Base-by-base conservation (phyloP, 2,797 vertebrate genomes). In the Ctenopoma kingsleyae region DNA sequence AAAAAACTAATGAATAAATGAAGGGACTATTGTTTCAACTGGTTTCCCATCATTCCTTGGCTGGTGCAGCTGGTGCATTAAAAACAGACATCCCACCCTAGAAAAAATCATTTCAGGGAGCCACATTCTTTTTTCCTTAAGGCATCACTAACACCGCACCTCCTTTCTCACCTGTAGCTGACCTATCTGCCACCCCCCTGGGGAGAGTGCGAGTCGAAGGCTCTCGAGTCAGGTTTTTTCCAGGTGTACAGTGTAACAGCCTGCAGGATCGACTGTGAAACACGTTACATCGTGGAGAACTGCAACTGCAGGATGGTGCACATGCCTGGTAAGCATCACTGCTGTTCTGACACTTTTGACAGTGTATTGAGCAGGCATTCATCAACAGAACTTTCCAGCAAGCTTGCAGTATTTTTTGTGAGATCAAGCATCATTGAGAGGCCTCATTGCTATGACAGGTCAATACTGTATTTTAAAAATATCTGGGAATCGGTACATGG, bases 261-360 rank as follows among this genome's bases (percentile, higher is more conserved):
- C 80, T 99, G 98, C 91, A 94, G 98, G 89, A 99, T 99, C 3
- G 97, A 99, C 93, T 99, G 98, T 58, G 98, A 99, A 90, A 99
- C 98, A 0, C 97, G 97, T 17, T 99, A 99, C 89, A 97, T 99
- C 0, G 96, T 98, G 77, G 98, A 99, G 84, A 99, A 99, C 88
- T 99, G 98, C 93, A 99, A 99, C 94, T 99, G 98, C 91, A 96
- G 93, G 79, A 99, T 99, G 98, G 98, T 98, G 36, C 97, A 99
- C 91, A 99, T 99, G 98, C 98, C 97, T 55, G 97, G 98, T 98
- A 64, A 75, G 94, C 46, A 2, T 5, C 35, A 0, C 5, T 0
- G 27, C 27, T 41, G 5, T 12, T 40, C 25, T 40, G 5, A 50
- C 10, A 44, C 9, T n/a, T 50, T 27, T 22, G 49, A 13, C n/a